A percentile compares a stretch with the other conserved stretches of the same genome.
Conservation (phyloP, 1,140 invertebrate genomes). For the Pachypeltis micranthus region DNA sequence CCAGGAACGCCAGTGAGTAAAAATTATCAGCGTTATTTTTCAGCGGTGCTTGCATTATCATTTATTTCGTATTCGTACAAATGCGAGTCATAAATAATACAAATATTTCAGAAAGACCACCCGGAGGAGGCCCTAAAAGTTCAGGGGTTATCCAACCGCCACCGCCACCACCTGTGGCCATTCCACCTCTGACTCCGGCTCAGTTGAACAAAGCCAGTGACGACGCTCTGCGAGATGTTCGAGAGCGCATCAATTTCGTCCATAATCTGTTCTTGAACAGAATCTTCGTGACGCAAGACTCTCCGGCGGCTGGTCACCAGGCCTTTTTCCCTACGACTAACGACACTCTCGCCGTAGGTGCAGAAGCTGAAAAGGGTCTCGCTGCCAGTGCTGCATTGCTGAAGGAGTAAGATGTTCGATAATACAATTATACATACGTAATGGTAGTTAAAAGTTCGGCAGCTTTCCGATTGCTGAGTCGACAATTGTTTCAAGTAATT, state of each 20-base stretch:
- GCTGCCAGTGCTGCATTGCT: conserved; percentile 35
- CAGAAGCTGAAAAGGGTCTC: conserved; percentile 34
- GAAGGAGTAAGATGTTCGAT: conserved; percentile 31
- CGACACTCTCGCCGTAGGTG: conserved; percentile 33
- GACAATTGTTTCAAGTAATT: too few relatives aligned
- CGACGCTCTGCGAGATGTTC: conserved; percentile 26
- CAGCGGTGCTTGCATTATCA: not conserved
- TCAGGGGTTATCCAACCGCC: conserved; percentile 32
- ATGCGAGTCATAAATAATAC: not conserved
- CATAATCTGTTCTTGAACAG: conserved; percentile 29
- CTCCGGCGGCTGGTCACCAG: conserved; percentile 35
- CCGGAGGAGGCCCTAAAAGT: not conserved
- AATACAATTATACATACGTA: too few relatives aligned
- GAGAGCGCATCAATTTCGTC: conserved; percentile 28
- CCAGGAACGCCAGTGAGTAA: conserved; percentile 23
- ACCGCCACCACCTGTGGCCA: conserved; percentile 31
- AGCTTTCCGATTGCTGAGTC: too few relatives aligned
- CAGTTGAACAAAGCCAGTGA: conserved; percentile 31
- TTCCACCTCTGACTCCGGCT: conserved; percentile 31
- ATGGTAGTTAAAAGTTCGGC: too few relatives aligned
- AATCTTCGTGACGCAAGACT: conserved; percentile 31
- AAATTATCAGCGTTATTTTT: not conserved
- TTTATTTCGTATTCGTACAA: conserved; percentile 20
- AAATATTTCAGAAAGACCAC: not conserved
- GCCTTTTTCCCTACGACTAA: conserved; percentile 38